Conservation (phyloP, 2,113 vertebrate genomes). For the Brienomyrus longianalis region DNA sequence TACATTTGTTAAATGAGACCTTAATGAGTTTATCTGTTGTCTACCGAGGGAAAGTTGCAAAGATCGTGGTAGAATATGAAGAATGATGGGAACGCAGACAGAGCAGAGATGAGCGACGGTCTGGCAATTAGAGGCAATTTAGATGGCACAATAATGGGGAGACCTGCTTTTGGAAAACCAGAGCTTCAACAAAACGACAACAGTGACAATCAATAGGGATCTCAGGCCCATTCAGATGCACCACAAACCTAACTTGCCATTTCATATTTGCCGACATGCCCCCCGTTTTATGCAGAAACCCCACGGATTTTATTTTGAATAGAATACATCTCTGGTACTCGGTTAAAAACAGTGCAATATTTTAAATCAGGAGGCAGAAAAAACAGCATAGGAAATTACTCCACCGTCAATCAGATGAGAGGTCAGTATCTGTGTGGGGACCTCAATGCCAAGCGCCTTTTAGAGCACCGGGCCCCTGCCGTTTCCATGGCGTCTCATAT, state of each 20-base stretch:
- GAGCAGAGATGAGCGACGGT: not conserved
- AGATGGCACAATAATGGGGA: not conserved
- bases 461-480: constrained; percentile 12
- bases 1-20: not conserved
- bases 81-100: not conserved
- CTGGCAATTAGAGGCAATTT: not conserved
- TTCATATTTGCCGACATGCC: not conserved
- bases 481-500: constrained; percentile 51
- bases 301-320: not conserved
- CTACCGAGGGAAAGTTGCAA: not conserved
- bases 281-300: not conserved
- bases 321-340: not conserved
- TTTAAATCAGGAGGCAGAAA: not conserved
- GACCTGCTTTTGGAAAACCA: not conserved
- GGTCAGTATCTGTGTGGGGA: constrained; percentile 8
- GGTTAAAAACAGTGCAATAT: not conserved
- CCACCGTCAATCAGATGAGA: constrained; percentile 2
- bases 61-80: not conserved
- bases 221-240: not conserved
- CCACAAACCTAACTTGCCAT: not conserved
- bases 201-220: not conserved
- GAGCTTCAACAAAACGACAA: not conserved
- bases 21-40: not conserved
- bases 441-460: constrained; percentile 26
- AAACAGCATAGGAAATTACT: constrained; percentile 31